phyloP scores from a whole-genome alignment of 2,113 vertebrate genomes.

The Coptodon rendalli region DNA sequence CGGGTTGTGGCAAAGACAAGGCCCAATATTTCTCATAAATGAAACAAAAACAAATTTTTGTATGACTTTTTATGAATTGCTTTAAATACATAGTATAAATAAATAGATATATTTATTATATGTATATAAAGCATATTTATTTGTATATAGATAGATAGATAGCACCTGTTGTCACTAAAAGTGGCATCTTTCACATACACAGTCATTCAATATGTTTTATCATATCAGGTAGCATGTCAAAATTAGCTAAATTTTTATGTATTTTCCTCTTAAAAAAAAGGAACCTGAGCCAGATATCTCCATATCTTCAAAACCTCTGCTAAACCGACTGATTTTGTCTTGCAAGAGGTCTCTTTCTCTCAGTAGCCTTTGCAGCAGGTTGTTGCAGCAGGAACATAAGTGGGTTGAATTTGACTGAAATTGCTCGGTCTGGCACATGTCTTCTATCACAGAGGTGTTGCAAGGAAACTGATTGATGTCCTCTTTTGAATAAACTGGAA shows the following conservation, averaged over 20 bases:
- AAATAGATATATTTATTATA: not conserved
- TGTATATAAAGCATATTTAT: not conserved
- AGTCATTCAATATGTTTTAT: not conserved
- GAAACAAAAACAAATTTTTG: not conserved
- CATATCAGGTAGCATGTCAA: not conserved
- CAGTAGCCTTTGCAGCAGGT: not conserved
- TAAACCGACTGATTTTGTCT: not conserved
- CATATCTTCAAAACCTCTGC: rapidly evolving
- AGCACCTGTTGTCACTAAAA: not conserved
- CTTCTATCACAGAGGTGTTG: not conserved
- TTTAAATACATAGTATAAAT: not conserved
- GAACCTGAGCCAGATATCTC: not conserved
- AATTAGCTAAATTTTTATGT: not conserved
- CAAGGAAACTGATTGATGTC: not conserved
- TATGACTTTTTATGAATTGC: not conserved
- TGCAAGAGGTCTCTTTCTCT: not conserved
- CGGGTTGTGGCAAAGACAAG: not conserved
- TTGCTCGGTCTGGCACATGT: not conserved
- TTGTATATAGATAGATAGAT: not conserved
- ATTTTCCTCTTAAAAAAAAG: not conserved
- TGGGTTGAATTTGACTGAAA: not conserved
- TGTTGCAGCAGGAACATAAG: not conserved
- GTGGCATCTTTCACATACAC: not conserved
- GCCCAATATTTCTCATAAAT: not conserved
- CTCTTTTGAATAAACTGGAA: not conserved